These are phyloP conservation scores for Standfussiana lucernea DNA, from an alignment of 2,888 invertebrate genomes.

Conservation along the genomic window DNA sequence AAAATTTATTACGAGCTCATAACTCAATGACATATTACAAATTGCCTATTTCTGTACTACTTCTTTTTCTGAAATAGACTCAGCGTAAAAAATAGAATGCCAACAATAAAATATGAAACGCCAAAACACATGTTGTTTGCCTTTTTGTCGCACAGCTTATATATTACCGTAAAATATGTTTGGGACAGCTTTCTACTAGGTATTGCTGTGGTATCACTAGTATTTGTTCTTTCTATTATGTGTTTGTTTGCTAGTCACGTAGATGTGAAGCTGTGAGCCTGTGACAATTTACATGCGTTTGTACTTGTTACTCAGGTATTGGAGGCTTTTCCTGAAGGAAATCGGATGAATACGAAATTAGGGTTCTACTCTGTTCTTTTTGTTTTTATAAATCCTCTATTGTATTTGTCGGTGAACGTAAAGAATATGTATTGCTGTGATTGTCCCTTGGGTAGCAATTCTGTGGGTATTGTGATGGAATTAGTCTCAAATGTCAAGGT, in stretches of 20 bases:
- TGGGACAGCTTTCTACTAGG: conserved; percentile 14
- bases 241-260: conserved; percentile 49
- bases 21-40: background rate
- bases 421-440: conserved; percentile 17
- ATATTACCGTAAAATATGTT: conserved; percentile 29
- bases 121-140: conserved; percentile 8
- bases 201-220: too few species aligned
- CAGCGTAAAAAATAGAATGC: background rate
- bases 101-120: conserved; percentile 22
- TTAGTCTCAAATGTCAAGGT: background rate
- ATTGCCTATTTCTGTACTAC: conserved; percentile 4
- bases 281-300: conserved; percentile 37
- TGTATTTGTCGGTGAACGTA: conserved; percentile 16
- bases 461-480: background rate
- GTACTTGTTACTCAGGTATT: conserved; percentile 35
- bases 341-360: conserved; percentile 35
- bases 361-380: conserved; percentile 18
- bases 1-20: background rate
- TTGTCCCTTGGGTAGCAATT: background rate
- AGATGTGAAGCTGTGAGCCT: conserved; percentile 23
- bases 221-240: conserved; percentile 11
- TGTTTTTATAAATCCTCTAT: conserved; percentile 32
- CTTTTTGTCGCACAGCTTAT: conserved; percentile 19
- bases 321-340: conserved; percentile 6
- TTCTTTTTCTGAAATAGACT: background rate